A percentile compares a stretch with the other conserved stretches of the same genome.
Evolutionary conservation across 2,797 vertebrate genomes (phyloP).

Genomic region (Lagorchestes hirsutus): DNA sequence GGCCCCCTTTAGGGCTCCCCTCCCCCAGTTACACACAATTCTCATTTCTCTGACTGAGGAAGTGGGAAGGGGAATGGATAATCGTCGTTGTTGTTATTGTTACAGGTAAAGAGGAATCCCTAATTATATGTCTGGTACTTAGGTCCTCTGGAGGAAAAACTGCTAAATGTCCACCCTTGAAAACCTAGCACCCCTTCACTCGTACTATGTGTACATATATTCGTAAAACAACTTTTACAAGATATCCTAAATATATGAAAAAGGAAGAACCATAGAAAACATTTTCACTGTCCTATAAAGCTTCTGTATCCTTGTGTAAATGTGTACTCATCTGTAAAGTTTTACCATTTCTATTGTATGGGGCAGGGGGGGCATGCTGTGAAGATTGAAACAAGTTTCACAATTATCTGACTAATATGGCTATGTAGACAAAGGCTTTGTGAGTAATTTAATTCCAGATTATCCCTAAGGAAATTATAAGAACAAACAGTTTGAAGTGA

Average conservation of each 20-base stretch:
- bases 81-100: background rate
- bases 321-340: background rate
- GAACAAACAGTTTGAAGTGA: background rate
- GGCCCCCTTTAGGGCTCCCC: no score
- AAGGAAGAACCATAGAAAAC: background rate
- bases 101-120: background rate
- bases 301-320: background rate
- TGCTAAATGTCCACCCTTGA: background rate
- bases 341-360: background rate
- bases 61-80: background rate
- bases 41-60: background rate
- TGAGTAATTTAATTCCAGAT: background rate
- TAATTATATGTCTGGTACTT: background rate
- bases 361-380: background rate
- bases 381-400: background rate
- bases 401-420: background rate
- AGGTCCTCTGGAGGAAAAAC: background rate
- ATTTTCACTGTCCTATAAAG: background rate
- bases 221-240: background rate
- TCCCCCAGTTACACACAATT: background rate
- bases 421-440: background rate
- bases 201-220: background rate
- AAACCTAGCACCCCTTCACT: background rate
- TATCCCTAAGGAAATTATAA: background rate
- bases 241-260: background rate